Base-by-base conservation (phyloP, 2,888 invertebrate genomes). In the Schrankia costaestrigalis region DNA sequence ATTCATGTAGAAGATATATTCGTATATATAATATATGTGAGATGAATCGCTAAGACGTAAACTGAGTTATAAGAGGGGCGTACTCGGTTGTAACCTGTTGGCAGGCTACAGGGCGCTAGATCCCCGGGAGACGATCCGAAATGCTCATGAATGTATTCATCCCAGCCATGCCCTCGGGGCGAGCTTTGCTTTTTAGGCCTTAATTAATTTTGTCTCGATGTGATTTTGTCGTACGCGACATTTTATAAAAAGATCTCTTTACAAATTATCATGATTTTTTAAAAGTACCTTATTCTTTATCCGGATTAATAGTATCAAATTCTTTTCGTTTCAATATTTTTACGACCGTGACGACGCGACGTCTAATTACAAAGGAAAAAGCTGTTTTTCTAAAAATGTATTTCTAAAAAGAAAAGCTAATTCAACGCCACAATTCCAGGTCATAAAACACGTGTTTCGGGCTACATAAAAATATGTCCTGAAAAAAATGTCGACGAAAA, bases 121-220 rank as follows among this genome's bases (percentile, higher is more conserved):
- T 34, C 26, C 56, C 43, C 48, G 38, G 35, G 52, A 46, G 54
- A 41, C 37, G 30, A 51, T 39, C 22, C 40, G 45, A 43, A 49
- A 39, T 39, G 38, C 54, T 56, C 57, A 56, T 56, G 54, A 56
- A 56, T 56, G 50, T 56, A 56, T 56, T 53, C 54, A 56, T 49
- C 35, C 33, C 45, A 40, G 41, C 37, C 57, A 36, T 31, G 28
- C 45, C 37, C 32, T 44, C 11, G 42, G 41, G 38, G 25, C 41
- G 34, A 39, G 40, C 41, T 34, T 42, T 44, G 35, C 46, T 52
- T 56, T 54, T 56, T 41, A 55, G 41, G 46, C 37, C 49, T 52
- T 56, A 56, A 55, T 56, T 55, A 55, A 46, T 53, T 52, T 41
- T 37, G 39, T 42, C 15, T 23, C 19, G 34, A 32, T 38, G 43